A percentile compares a stretch with the other conserved stretches of the same genome.
phyloP scores from a whole-genome alignment of 2,888 invertebrate species.

The Acanthococcus lagerstroemiae region DNA sequence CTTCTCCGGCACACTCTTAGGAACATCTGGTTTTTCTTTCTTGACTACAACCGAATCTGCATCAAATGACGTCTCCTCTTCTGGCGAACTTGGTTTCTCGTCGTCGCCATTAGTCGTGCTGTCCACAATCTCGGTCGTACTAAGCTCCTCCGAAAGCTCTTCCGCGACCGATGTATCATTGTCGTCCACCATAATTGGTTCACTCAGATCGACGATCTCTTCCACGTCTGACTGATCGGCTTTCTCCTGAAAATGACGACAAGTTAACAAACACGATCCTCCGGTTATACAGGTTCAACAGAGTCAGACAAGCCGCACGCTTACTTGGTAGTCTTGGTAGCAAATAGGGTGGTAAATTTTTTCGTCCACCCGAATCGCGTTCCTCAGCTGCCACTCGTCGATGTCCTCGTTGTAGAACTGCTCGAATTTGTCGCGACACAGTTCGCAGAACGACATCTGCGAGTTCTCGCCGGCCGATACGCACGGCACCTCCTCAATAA shows the following conservation, averaged over 20 bases:
- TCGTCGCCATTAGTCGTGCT: neutral
- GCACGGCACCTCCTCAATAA: constrained; percentile 54
- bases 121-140: too few relatives aligned
- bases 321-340: constrained; percentile 59
- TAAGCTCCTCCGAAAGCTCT: neutral
- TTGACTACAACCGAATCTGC: neutral
- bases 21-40: neutral
- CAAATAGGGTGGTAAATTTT: constrained; percentile 82
- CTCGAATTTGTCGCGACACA: constrained; percentile 87
- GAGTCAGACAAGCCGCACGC: neutral
- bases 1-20: too few relatives aligned
- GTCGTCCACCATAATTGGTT: neutral
- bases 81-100: neutral
- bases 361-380: constrained; percentile 66
- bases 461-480: constrained; percentile 59
- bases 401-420: constrained; percentile 94
- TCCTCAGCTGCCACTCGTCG: constrained; percentile 92
- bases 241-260: neutral
- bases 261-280: too few relatives aligned
- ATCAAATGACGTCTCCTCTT: neutral
- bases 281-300: too few relatives aligned
- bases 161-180: neutral
- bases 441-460: constrained; percentile 62
- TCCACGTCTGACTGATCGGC: neutral
- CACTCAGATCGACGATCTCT: neutral